These are phyloP conservation scores for Drymonia ruficornis DNA, from an alignment of 2,888 invertebrate genomes.

Conservation along the genomic window DNA sequence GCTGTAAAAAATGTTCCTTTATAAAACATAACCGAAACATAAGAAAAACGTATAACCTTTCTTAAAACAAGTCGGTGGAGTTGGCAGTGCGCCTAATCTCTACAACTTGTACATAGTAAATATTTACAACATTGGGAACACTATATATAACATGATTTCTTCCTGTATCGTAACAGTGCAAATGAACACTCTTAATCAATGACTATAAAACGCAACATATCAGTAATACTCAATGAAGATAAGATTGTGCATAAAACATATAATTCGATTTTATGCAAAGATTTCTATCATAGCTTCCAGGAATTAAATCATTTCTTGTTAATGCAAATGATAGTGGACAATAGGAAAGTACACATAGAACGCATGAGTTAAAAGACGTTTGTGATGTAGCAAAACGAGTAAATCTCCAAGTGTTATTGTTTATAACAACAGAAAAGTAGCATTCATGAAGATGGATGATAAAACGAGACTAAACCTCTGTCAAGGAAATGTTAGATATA, in stretches of 20 bases:
- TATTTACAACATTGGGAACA: constrained; percentile 26
- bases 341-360: neutral
- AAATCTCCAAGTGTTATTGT: too few relatives aligned
- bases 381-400: too few relatives aligned
- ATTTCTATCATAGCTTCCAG: neutral
- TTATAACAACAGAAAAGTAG: neutral
- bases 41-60: constrained; percentile 15
- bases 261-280: neutral
- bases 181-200: constrained; percentile 13
- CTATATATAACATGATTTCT: constrained; percentile 26
- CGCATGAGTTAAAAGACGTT: neutral
- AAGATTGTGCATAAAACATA: constrained; percentile 17
- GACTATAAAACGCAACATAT: constrained; percentile 8
- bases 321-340: neutral
- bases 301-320: neutral
- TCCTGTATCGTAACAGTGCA: constrained; percentile 27
- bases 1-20: neutral
- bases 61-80: constrained; percentile 19
- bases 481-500: constrained; percentile 3
- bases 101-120: constrained; percentile 26
- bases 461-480: constrained; percentile 4
- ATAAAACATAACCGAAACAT: too few relatives aligned
- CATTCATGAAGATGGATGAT: constrained; percentile 24
- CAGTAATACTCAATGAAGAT: constrained; percentile 17
- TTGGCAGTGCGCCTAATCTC: constrained; percentile 37